These are phyloP conservation scores for Deroplatys truncata DNA, from an alignment of 2,888 invertebrate species.

Conservation along the genomic window DNA sequence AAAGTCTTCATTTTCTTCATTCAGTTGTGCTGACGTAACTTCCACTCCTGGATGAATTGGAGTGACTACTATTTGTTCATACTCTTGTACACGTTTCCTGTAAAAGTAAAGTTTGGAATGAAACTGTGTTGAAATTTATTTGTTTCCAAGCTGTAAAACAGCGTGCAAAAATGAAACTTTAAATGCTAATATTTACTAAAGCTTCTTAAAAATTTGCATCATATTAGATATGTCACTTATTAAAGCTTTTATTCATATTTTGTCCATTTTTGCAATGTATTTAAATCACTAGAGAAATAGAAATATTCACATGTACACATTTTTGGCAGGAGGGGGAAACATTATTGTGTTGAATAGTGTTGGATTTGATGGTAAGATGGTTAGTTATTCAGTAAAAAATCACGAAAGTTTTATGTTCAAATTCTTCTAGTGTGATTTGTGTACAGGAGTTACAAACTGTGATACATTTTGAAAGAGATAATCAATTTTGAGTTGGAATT, in stretches of 20 bases:
- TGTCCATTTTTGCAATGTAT: too few relatives aligned
- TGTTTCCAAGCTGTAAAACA: constrained; percentile 10
- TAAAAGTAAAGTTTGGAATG: constrained; percentile 34
- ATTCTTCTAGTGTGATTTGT: too few relatives aligned
- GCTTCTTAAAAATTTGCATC: background rate
- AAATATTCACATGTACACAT: too few relatives aligned
- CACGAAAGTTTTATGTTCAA: too few relatives aligned
- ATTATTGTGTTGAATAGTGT: too few relatives aligned
- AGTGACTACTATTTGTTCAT: constrained; percentile 82
- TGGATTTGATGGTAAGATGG: too few relatives aligned
- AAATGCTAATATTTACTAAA: background rate
- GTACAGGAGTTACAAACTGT: too few relatives aligned
- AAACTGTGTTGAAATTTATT: background rate
- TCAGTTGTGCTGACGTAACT: constrained; percentile 80
- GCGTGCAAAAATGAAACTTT: background rate
- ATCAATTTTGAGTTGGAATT: too few relatives aligned
- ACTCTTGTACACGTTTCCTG: constrained; percentile 73
- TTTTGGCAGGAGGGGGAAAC: too few relatives aligned
- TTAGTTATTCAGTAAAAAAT: too few relatives aligned
- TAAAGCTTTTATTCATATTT: background rate
- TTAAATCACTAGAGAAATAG: too few relatives aligned
- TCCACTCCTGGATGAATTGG: constrained; percentile 75
- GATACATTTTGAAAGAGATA: too few relatives aligned
- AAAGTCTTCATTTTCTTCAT: constrained; percentile 94
- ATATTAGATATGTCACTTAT: constrained; percentile 5